Conservation (phyloP, 35 echinoderm and acorn worm species). For the Anneissia japonica region DNA sequence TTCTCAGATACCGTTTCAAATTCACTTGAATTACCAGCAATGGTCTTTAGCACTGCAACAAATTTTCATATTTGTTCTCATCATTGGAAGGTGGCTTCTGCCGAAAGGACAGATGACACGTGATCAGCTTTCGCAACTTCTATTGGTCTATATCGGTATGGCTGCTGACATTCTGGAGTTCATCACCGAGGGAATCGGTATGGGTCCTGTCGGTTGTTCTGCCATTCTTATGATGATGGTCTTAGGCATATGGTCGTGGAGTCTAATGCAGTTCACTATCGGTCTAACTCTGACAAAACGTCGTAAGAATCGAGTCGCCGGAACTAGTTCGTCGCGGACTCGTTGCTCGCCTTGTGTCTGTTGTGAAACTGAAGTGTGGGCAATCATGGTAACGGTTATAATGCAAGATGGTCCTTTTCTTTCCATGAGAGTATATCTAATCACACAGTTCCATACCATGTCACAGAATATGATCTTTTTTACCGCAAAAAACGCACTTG, state of each 20-base stretch:
- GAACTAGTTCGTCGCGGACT: background rate
- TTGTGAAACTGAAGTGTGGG: slow-evolving; percentile 98
- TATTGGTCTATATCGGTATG: slow-evolving; percentile 18
- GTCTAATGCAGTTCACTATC: slow-evolving; percentile 80
- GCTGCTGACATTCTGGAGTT: slow-evolving; percentile 17
- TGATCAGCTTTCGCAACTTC: slow-evolving; percentile 4
- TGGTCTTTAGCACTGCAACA: slow-evolving; percentile 4
- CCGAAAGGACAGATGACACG: slow-evolving; percentile 11
- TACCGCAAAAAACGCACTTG: slow-evolving; percentile 89
- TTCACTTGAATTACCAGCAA: background rate
- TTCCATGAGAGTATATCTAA: slow-evolving; percentile 58
- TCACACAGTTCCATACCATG: slow-evolving; percentile 52
- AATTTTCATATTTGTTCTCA: background rate
- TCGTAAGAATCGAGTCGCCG: slow-evolving; percentile 66
- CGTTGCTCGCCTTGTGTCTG: background rate
- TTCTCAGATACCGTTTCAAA: slow-evolving; percentile 4
- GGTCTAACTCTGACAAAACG: slow-evolving; percentile 90
- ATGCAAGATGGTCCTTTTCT: slow-evolving; percentile 99
- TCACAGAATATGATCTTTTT: slow-evolving; percentile 99
- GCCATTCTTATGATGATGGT: background rate
- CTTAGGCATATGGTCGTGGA: slow-evolving; percentile 72
- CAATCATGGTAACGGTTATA: slow-evolving; percentile 82
- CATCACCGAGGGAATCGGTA: background rate
- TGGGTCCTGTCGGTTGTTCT: background rate
- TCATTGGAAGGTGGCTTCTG: background rate